Conservation (phyloP, 2,113 vertebrate species). For the Nothoprocta perdicaria region DNA sequence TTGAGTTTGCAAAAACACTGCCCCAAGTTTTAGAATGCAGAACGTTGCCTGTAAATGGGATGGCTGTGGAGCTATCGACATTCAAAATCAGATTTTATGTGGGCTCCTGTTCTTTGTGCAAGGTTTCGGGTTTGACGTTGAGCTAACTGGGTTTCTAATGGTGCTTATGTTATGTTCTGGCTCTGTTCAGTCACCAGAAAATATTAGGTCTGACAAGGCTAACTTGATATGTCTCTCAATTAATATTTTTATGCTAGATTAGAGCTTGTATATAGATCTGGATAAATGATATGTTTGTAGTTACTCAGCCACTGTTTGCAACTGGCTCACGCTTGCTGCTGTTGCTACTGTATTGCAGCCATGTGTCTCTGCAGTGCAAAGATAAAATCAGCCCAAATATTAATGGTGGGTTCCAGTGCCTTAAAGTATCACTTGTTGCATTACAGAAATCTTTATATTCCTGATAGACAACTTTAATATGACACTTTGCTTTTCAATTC, state of each 20-base stretch:
- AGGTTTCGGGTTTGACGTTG: constrained; percentile 30
- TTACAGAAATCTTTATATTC: background rate
- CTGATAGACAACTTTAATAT: background rate
- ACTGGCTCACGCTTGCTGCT: background rate
- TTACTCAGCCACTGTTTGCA: background rate
- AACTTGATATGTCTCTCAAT: background rate
- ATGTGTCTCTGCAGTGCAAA: background rate
- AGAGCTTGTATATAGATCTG: background rate
- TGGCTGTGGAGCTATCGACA: background rate
- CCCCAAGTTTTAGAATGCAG: background rate
- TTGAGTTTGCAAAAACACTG: background rate
- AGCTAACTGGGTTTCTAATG: constrained; percentile 43
- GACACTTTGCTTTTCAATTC: background rate
- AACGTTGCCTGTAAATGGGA: constrained; percentile 31
- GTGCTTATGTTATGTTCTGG: constrained; percentile 44
- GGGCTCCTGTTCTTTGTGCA: constrained; percentile 8
- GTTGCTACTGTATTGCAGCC: background rate
- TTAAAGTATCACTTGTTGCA: background rate
- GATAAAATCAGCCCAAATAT: background rate
- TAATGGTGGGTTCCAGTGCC: background rate
- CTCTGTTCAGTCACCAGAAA: constrained; percentile 25
- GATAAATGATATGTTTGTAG: background rate
- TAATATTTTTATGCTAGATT: constrained; percentile 14
- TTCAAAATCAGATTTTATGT: background rate
- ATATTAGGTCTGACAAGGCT: constrained; percentile 42